Evolutionary conservation across 2,888 invertebrate genomes (phyloP), one percentile per base, ranked within the genome.

Genomic region (Antheraea yamamai): DNA sequence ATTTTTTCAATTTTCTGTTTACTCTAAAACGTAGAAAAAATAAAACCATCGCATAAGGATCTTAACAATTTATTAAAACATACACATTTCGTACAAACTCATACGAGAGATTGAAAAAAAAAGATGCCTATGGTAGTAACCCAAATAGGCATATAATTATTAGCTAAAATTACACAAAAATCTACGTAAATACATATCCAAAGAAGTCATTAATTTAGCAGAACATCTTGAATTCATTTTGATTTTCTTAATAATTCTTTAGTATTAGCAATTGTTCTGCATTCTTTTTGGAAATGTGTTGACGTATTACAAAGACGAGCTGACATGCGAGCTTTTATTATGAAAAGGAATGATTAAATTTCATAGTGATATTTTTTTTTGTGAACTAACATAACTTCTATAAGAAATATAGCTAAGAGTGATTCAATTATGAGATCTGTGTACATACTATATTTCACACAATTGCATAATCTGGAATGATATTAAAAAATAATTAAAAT

Each of bases 291-390:
- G 64, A 30, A 66, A 66, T 66, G 26, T 66, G 30, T 66, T 16
- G 26, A 30, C 30, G 30, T 47, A 10, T 30, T 30, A 66, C 30
- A 30, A 66, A 66, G 64, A 16, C 64, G 64, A 66, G 30, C 6
- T 10, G 30, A 66, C 64, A 6, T 30, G 30, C 64, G 23, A 23
- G 10, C 23, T 61, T 61, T 23, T 61, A 23, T 61, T 61, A 61
- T 23, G 61, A 61, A 23, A 68, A 68, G 68, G 68, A 68, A 68
- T 35, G 68, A 68, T 68, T 35, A 35, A 6, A 68, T 68, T 68
- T 68, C 10, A 30, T 30, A 18, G 35, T 4, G 4, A 35, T 20
- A 35, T 2, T 4, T 30, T 35, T 68, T 68, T 14, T 26, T 35
- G 26, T 4, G 10, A 66, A 12, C n/a, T 20, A 58, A 10, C 58